Percentiles rank a stretch among this genome's conserved stretches.
These are phyloP conservation scores for Pharmacophagus antenor DNA, from an alignment of 2,888 invertebrate species.

Conservation along the genomic window DNA sequence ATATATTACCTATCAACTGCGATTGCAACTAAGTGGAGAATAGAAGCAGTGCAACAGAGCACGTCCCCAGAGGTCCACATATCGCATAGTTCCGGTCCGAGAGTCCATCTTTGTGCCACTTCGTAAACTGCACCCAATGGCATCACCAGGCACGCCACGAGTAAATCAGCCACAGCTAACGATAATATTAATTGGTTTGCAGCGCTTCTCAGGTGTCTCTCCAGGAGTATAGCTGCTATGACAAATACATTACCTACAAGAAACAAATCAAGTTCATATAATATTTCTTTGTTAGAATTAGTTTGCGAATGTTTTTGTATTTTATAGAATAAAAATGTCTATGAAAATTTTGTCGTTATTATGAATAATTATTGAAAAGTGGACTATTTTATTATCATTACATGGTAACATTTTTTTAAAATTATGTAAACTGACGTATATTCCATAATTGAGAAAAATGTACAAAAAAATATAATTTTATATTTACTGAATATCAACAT, in stretches of 20 bases:
- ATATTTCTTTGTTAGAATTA: no score
- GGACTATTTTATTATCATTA: no score
- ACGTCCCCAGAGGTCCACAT: slow-evolving; percentile 97
- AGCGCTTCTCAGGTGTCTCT: slow-evolving; percentile 91
- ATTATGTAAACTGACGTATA: no score
- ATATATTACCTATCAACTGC: slow-evolving; percentile 87
- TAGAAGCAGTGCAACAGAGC: slow-evolving; percentile 92
- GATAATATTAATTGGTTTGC: slow-evolving; percentile 95
- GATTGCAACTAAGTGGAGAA: slow-evolving; percentile 90
- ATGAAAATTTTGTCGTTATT: no score
- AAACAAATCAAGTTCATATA: slow-evolving; percentile 12
- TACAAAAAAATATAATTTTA: no score
- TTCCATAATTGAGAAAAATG: no score
- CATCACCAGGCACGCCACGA: slow-evolving; percentile 92
- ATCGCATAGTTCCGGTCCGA: slow-evolving; percentile 94
- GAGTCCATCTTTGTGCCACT: slow-evolving; percentile 89
- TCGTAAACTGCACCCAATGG: slow-evolving; percentile 89
- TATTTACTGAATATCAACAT: slow-evolving; percentile 37
- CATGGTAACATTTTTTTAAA: no score
- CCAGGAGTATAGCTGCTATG: slow-evolving; percentile 94
- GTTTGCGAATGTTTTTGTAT: no score
- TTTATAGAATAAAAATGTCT: no score
- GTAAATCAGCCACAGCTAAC: slow-evolving; percentile 93
- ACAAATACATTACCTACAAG: slow-evolving; percentile 94
- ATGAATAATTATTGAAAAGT: no score